Evolutionary conservation across 2,888 invertebrate genomes (phyloP).

Genomic region (Parnassius mnemosyne): DNA sequence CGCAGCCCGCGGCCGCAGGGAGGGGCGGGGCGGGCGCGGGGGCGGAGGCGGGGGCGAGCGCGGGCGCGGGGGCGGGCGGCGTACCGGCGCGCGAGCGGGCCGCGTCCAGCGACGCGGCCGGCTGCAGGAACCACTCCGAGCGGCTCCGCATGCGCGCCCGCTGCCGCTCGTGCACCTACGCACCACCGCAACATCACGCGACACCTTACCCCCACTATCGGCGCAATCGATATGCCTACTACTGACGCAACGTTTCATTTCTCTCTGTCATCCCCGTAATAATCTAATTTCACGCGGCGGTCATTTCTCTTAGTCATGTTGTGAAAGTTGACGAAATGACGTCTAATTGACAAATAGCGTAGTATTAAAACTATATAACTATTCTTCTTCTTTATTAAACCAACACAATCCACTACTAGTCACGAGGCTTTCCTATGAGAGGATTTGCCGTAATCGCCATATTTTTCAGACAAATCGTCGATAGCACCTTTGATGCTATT

Average conservation of each 20-base stretch:
- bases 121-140: slow-evolving; percentile 97
- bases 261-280: background rate
- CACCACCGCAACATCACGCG: slow-evolving; percentile 45
- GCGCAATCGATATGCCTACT: slow-evolving; percentile 15
- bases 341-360: too few relatives aligned
- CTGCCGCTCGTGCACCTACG: slow-evolving; percentile 96
- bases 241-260: background rate
- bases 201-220: slow-evolving; percentile 31
- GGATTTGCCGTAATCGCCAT: too few relatives aligned
- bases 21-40: slow-evolving; percentile 34
- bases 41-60: slow-evolving; percentile 32
- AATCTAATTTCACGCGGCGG: slow-evolving; percentile 3
- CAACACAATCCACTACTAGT: too few relatives aligned
- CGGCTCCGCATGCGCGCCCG: slow-evolving; percentile 97
- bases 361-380: too few relatives aligned
- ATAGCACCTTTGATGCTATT: too few relatives aligned
- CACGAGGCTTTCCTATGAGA: too few relatives aligned
- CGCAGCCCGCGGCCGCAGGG: slow-evolving; percentile 37
- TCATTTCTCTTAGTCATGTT: background rate
- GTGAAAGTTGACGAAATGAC: background rate
- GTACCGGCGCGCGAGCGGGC: slow-evolving; percentile 67
- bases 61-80: slow-evolving; percentile 38
- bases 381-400: too few relatives aligned
- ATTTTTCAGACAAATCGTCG: too few relatives aligned
- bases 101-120: slow-evolving; percentile 79